Evolutionary conservation across 2,113 vertebrate species (phyloP).

Genomic region (Hassar affinis): DNA sequence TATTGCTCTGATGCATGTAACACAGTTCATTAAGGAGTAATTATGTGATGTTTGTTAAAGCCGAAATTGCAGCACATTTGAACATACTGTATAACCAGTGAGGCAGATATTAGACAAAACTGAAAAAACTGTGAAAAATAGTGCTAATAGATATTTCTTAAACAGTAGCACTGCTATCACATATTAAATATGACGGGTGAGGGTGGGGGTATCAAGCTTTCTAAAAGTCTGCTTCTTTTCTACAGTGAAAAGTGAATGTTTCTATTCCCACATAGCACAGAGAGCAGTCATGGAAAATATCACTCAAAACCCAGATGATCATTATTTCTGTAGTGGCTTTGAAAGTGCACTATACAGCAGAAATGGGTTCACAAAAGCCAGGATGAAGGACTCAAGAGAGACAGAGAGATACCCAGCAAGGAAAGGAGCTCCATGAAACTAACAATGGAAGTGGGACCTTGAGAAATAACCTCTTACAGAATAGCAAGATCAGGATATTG

Average conservation of each 20-base stretch:
- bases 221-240: conserved; percentile 11
- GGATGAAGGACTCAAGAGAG: conserved; percentile 11
- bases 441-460: conserved; percentile 7
- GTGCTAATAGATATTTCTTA: background rate
- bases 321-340: conserved; percentile 48
- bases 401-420: background rate
- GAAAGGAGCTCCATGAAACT: conserved; percentile 5
- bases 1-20: background rate
- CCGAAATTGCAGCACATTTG: background rate
- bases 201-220: background rate
- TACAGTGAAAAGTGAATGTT: conserved; percentile 8
- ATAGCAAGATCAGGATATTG: background rate
- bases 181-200: background rate
- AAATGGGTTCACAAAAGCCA: conserved; percentile 24
- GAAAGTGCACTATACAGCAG: conserved; percentile 45
- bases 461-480: conserved; percentile 6
- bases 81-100: background rate
- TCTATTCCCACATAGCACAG: conserved; percentile 42
- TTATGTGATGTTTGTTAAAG: background rate
- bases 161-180: background rate
- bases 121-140: background rate
- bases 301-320: conserved; percentile 18
- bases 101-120: background rate
- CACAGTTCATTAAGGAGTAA: background rate
- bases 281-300: background rate